Evolutionary conservation across 1,140 invertebrate species (phyloP), one percentile per base, ranked within the genome.

Genomic region (Cephus cinctus): DNA sequence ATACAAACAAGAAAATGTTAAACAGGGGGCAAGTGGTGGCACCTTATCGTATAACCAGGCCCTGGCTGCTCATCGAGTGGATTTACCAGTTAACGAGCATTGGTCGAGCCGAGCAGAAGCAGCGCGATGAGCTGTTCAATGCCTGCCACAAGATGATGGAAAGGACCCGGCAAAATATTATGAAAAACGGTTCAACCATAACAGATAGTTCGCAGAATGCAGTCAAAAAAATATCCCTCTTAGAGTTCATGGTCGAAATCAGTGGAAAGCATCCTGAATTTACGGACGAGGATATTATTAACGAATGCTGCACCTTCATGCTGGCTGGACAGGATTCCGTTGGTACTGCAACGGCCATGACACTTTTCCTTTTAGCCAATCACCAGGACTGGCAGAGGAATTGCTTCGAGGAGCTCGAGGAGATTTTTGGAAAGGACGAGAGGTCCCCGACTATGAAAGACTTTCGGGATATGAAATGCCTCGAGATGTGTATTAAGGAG

Each of bases 271-370:
- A 79, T 60, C 68, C 75, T 3, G 61, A 72, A 14, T 82, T 90
- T 52, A 81, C 78, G 2, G 80, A 88, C 52, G 76, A 81, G 14
- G 87, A 89, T 53, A 86, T 91, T 44, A 65, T 84, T 2, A 80
- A 87, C 56, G 84, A 88, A 67, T 80, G 84, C 12, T 84, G 85
- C 48, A 89, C 87, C 0, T 89, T 89, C 45, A 87, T 88, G 84
- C 75, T 89, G 52, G 86, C 87, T 54, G 86, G 88, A 1, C 88
- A 90, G 67, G 88, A 90, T 56, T 89, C 88, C 0, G 87, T 88
- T 4, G 81, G 83, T 1, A 77, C 83, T 0, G 81, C 76, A 0
- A 66, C 82, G 1, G 79, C 81, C 11, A 85, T 84, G 59, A 78
- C 77, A 3, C 59, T 87, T 0, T 84, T 83, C 45, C 65, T 79